Percentiles rank a stretch among this genome's conserved stretches.
phyloP scores from a whole-genome alignment of 2,113 vertebrate species.

The Equus przewalskii region DNA sequence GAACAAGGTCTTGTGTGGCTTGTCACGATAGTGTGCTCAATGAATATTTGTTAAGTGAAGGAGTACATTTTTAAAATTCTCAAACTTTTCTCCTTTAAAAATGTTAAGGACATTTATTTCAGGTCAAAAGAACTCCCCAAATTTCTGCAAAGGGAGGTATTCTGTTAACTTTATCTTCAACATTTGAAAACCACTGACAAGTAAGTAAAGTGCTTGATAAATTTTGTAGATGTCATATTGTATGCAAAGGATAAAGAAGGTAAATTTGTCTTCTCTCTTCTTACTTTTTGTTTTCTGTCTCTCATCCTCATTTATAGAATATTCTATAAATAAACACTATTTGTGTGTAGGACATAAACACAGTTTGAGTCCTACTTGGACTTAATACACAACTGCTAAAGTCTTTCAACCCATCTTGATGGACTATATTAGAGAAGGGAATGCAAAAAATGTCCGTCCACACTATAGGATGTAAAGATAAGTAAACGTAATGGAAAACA shows the following conservation, averaged over 20 bases:
- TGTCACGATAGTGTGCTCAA: not conserved
- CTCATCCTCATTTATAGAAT: slow-evolving; percentile 19
- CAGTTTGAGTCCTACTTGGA: not conserved
- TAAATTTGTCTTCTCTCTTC: not conserved
- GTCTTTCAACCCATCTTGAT: not conserved
- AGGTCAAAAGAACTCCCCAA: slow-evolving; percentile 18
- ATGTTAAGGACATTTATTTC: slow-evolving; percentile 52
- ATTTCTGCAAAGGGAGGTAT: not conserved
- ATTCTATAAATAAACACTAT: slow-evolving; percentile 14
- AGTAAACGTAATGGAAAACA: slow-evolving; percentile 40
- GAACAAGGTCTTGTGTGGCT: not conserved
- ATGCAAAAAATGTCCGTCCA: not conserved
- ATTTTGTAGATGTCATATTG: not conserved
- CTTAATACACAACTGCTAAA: not conserved
- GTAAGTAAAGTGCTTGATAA: slow-evolving; percentile 41
- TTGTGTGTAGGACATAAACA: not conserved
- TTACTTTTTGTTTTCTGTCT: not conserved
- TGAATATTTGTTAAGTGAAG: slow-evolving; percentile 48
- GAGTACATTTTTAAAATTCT: slow-evolving; percentile 32
- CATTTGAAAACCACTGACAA: not conserved
- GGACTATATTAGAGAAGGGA: not conserved
- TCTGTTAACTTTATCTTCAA: slow-evolving; percentile 51
- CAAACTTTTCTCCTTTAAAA: slow-evolving; percentile 54
- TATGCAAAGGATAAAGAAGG: not conserved
- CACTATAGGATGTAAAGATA: not conserved